Conservation (phyloP, 2,797 vertebrate genomes). For the Delichon dasypus region DNA sequence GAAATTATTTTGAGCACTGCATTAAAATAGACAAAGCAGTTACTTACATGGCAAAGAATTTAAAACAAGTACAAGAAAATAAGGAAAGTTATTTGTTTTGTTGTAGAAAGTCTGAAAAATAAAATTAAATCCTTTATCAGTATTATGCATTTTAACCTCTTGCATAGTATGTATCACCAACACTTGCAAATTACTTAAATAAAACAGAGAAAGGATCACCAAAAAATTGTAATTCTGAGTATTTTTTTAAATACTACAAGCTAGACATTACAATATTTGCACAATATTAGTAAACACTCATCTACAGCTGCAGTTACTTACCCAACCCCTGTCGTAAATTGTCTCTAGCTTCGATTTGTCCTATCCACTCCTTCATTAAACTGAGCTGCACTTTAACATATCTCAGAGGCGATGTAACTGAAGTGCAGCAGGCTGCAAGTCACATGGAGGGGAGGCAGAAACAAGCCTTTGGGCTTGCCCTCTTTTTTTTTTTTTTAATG, state of each 20-base stretch:
- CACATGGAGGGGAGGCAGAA: slow-evolving; percentile 54
- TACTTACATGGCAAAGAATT: slow-evolving; percentile 17
- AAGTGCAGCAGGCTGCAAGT: slow-evolving; percentile 56
- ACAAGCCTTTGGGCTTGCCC: neutral
- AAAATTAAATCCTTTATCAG: neutral
- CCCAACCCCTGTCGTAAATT: neutral
- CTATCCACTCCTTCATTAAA: slow-evolving; percentile 34
- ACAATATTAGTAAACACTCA: neutral
- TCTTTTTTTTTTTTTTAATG: neutral
- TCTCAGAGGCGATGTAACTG: slow-evolving; percentile 48
- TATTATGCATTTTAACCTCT: neutral
- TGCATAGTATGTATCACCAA: neutral
- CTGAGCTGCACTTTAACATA: slow-evolving; percentile 37
- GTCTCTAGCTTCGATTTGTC: neutral
- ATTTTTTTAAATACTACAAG: neutral
- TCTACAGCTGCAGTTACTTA: slow-evolving; percentile 60
- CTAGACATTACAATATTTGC: neutral
- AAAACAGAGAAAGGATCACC: neutral
- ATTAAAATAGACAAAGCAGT: slow-evolving; percentile 47
- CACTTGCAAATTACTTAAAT: neutral
- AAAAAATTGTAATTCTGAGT: neutral
- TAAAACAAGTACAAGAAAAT: neutral
- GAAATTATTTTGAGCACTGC: slow-evolving; percentile 60
- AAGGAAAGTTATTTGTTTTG: slow-evolving; percentile 7
- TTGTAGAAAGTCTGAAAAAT: slow-evolving; percentile 12